phyloP scores from a whole-genome alignment of 2,888 invertebrate species.

The Hemithea aestivaria region DNA sequence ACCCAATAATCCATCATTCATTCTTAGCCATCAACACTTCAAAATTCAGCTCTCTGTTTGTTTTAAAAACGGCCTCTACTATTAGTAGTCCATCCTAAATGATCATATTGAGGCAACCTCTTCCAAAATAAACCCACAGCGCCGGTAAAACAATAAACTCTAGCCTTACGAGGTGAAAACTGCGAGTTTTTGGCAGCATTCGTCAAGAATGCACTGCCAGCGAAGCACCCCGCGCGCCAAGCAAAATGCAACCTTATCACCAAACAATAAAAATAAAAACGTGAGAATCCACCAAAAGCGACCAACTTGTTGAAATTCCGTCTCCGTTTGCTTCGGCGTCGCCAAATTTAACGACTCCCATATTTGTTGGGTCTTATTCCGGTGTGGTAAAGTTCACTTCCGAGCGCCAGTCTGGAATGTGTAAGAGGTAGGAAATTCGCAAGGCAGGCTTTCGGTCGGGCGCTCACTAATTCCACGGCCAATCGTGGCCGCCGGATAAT shows the following conservation, averaged over 20 bases:
- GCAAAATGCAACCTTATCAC: slow-evolving; percentile 47
- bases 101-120: slow-evolving; percentile 21
- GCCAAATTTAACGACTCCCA: slow-evolving; percentile 53
- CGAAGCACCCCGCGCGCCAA: slow-evolving; percentile 35
- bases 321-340: slow-evolving; percentile 59
- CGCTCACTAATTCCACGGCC: slow-evolving; percentile 70
- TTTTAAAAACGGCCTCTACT: no score
- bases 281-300: slow-evolving; percentile 45
- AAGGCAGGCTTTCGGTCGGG: slow-evolving; percentile 67
- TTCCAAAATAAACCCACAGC: slow-evolving; percentile 21
- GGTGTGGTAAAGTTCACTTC: slow-evolving; percentile 45
- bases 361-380: slow-evolving; percentile 41
- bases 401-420: slow-evolving; percentile 31
- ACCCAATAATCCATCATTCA: no score
- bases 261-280: slow-evolving; percentile 34
- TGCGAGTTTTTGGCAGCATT: slow-evolving; percentile 74
- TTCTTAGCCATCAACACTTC: no score
- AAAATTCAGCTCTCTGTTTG: slow-evolving; percentile 1
- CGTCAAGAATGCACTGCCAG: slow-evolving; percentile 68
- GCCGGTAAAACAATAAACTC: slow-evolving; percentile 56
- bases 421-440: slow-evolving; percentile 65
- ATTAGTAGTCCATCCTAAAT: slow-evolving; percentile 12
- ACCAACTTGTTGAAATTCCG: slow-evolving; percentile 77
- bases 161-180: slow-evolving; percentile 68
- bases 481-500: slow-evolving; percentile 64